Evolutionary conservation across 2,888 invertebrate species (phyloP).

Genomic region (Tortrix viridana): DNA sequence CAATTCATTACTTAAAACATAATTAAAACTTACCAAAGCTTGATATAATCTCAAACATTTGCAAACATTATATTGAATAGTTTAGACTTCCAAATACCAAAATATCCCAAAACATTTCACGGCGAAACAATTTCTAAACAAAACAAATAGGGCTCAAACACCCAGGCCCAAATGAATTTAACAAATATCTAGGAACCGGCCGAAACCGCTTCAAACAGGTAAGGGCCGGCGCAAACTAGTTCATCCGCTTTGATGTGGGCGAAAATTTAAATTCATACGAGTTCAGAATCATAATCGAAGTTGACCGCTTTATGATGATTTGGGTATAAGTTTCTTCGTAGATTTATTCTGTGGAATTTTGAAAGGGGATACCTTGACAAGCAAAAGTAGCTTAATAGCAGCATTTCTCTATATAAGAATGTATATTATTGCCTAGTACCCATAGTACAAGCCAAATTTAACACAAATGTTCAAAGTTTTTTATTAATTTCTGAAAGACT

Average conservation of each 20-base stretch:
- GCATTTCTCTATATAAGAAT: too few species aligned
- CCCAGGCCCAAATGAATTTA: slow-evolving; percentile 24
- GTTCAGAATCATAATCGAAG: slow-evolving; percentile 30
- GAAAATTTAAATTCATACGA: slow-evolving; percentile 29
- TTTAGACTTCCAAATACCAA: neutral
- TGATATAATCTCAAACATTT: too few species aligned
- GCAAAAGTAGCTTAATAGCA: too few species aligned
- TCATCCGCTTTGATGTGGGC: slow-evolving; percentile 38
- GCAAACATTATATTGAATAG: neutral
- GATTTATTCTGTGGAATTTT: neutral
- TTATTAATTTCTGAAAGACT: too few species aligned
- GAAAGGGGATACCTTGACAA: neutral
- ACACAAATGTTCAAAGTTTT: too few species aligned
- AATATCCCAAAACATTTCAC: slow-evolving; percentile 13
- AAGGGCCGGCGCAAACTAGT: slow-evolving; percentile 36
- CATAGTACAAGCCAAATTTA: too few species aligned
- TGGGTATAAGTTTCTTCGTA: slow-evolving; percentile 2
- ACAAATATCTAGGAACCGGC: slow-evolving; percentile 31
- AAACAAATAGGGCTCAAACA: slow-evolving; percentile 24
- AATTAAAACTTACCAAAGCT: too few species aligned
- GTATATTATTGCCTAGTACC: too few species aligned
- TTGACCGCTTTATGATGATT: slow-evolving; percentile 32
- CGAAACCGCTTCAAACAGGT: slow-evolving; percentile 34
- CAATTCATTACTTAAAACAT: too few species aligned
- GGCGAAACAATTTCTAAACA: slow-evolving; percentile 30